phyloP scores from a whole-genome alignment of 2,113 vertebrate genomes.

The Felis chaus region DNA sequence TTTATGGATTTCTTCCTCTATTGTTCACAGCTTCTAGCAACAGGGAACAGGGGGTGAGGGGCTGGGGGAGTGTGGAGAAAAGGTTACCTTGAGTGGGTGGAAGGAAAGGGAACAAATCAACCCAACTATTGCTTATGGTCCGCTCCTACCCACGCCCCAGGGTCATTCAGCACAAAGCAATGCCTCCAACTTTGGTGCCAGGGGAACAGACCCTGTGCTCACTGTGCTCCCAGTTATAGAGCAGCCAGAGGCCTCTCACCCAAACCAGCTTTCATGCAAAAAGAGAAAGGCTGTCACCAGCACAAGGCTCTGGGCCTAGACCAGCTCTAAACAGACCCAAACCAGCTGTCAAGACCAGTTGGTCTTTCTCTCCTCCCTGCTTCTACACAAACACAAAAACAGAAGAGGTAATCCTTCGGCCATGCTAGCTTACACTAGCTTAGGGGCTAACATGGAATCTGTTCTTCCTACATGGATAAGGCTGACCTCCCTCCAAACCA shows the following conservation, averaged over 20 bases:
- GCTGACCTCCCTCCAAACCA: not conserved
- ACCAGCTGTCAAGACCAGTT: too few relatives aligned
- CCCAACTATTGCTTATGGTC: not conserved
- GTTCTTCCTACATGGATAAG: not conserved
- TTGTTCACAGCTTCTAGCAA: conserved; percentile 23
- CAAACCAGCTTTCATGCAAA: not conserved
- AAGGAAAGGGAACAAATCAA: not conserved
- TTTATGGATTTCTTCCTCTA: not conserved
- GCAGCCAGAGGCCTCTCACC: not conserved
- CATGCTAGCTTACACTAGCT: not conserved
- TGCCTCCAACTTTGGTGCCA: not conserved
- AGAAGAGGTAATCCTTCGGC: not conserved
- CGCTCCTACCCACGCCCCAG: not conserved
- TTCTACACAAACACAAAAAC: not conserved
- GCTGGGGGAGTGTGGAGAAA: not conserved
- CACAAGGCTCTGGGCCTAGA: not conserved
- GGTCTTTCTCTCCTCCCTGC: not conserved
- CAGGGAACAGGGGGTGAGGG: not conserved
- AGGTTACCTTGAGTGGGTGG: not conserved
- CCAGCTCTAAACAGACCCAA: not conserved
- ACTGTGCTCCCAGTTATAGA: not conserved
- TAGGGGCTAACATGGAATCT: not conserved
- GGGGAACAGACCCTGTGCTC: not conserved
- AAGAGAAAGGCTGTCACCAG: not conserved
- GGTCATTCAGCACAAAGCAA: not conserved